A percentile compares a stretch with the other conserved stretches of the same genome.
phyloP scores from a whole-genome alignment of 2,888 invertebrate species.

The Minunthozetes semirufus region DNA sequence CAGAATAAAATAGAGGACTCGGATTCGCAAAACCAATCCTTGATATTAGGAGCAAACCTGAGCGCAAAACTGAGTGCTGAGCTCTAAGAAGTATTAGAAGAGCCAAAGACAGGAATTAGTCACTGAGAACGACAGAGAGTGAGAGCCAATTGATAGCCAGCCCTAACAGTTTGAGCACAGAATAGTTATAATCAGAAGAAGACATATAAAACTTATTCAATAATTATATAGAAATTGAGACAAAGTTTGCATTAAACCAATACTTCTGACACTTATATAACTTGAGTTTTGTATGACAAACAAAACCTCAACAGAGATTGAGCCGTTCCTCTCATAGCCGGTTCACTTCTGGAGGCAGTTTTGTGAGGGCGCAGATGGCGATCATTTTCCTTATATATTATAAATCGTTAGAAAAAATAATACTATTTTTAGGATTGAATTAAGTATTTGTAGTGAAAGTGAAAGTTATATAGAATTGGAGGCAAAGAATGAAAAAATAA shows the following conservation, averaged over 20 bases:
- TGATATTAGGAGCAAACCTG: not conserved
- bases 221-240: constrained; percentile 17
- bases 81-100: not conserved
- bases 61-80: not conserved
- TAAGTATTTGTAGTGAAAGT: constrained; percentile 16
- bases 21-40: constrained; percentile 6
- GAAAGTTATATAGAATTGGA: not conserved
- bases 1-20: constrained; percentile 17
- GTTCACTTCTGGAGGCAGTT: not conserved
- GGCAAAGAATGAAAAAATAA: not conserved
- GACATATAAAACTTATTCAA: constrained; percentile 15
- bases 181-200: not conserved
- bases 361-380: constrained; percentile 20
- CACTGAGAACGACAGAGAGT: not conserved
- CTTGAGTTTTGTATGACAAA: not conserved
- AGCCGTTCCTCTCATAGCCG: not conserved
- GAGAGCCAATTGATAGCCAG: constrained; percentile 15
- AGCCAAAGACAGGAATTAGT: constrained; percentile 12
- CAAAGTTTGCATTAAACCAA: not conserved
- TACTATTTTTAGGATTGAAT: constrained; percentile 10
- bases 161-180: not conserved
- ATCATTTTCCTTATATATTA: constrained; percentile 18
- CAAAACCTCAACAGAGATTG: not conserved
- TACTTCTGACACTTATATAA: constrained; percentile 24
- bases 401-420: not conserved